Evolutionary conservation across 1,140 invertebrate species (phyloP), one percentile per base, ranked within the genome.

Genomic region (Bombus affinis): DNA sequence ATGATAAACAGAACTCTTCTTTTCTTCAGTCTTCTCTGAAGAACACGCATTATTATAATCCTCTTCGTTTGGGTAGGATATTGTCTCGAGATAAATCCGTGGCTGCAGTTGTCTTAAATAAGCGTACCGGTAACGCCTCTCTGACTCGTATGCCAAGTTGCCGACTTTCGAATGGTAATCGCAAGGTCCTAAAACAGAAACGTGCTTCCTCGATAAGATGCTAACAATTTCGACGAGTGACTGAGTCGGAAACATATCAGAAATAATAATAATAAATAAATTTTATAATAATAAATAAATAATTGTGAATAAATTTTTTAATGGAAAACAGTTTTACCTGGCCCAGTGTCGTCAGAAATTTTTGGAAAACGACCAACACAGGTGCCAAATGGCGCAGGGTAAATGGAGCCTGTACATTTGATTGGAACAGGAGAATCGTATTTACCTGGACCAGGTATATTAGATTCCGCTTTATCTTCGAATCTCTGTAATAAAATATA

Each of bases 61-160:
- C 32, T 76, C 44, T 32, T 77, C 37, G 8, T 80, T 62, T 37
- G 62, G 70, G 25, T 47, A 42, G 12, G 22, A 65, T 18, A 59
- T 59, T 78, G 59, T 18, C 0, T 35, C 35, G 18, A 72, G 22
- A 6, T 68, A 53, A 12, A 44, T 1, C 39, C 85, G 70, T 70
- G 39, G 39, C 39, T 15, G 44, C 8, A 18, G 32, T 13, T 72
- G 28, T 32, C 35, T 84, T 15, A 13, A 12, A n/a, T 71, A 62
- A 15, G 44, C 57, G 25, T 66, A 73, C 35, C 72, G 83, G 47
- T 73, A 87, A 37, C 74, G 72, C n/a, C 85, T 91, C 44, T 71
- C n/a, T 2, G 86, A 88, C 66, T 90, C 88, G 39, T 85, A 90
- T 1, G 87, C 89, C 18, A 92, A 79, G 71, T 87, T 91, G 39